Conservation (phyloP, 2,113 vertebrate genomes). For the Ginglymostoma cirratum region DNA sequence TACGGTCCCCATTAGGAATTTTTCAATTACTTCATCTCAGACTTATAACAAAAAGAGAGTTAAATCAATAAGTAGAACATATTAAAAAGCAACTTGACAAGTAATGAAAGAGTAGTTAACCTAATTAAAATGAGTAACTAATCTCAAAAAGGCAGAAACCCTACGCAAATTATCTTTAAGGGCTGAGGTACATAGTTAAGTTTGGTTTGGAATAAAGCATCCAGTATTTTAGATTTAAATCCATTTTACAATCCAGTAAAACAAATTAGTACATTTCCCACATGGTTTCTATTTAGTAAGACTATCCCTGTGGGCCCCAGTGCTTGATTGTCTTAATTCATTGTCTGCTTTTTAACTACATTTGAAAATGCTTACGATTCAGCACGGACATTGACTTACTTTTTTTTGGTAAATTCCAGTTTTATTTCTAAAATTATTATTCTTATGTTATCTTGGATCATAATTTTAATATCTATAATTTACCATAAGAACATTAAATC, state of each 20-base stretch:
- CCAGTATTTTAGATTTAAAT: neutral
- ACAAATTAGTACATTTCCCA: neutral
- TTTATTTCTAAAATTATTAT: neutral
- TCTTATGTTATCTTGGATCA: neutral
- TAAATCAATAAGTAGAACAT: neutral
- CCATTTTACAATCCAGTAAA: neutral
- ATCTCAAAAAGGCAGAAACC: neutral
- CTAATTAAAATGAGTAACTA: neutral
- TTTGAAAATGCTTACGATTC: neutral
- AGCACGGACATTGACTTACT: neutral
- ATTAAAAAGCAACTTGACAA: neutral
- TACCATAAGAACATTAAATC: neutral
- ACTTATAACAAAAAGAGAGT: neutral
- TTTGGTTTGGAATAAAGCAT: neutral
- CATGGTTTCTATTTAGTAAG: neutral
- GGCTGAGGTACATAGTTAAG: neutral
- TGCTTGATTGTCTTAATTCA: constrained; percentile 26
- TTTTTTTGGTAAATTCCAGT: neutral
- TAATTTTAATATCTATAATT: neutral
- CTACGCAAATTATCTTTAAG: neutral
- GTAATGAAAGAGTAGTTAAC: neutral
- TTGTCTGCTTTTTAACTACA: constrained; percentile 4
- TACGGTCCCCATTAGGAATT: neutral
- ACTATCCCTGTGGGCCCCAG: neutral
- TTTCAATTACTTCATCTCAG: neutral